Percentiles rank a stretch among this genome's conserved stretches.
Evolutionary conservation across 2,113 vertebrate species (phyloP).

Genomic region (Clarias batrachus): DNA sequence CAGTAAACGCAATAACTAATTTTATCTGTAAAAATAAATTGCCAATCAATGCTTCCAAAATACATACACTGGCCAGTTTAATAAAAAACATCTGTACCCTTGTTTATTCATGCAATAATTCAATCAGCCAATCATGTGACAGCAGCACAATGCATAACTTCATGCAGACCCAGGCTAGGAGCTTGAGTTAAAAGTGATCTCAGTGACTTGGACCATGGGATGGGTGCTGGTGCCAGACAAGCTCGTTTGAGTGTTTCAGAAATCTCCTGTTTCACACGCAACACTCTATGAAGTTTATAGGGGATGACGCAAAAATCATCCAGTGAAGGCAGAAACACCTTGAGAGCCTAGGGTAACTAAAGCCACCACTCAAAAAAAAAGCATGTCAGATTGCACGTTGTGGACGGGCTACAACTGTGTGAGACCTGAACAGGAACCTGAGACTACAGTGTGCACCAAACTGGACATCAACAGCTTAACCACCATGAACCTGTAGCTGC

Average conservation of each 20-base stretch:
- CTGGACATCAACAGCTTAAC: too few relatives aligned
- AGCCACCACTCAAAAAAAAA: background rate
- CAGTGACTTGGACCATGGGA: background rate
- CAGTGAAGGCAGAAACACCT: background rate
- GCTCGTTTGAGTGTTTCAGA: background rate
- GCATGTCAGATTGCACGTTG: background rate
- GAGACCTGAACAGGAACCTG: background rate
- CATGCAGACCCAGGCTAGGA: background rate
- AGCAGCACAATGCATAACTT: background rate
- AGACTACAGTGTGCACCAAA: background rate
- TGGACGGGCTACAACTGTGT: background rate
- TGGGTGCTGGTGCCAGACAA: background rate
- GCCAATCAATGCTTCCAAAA: background rate
- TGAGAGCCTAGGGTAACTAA: background rate
- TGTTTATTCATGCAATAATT: background rate
- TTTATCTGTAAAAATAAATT: background rate
- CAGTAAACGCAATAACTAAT: background rate
- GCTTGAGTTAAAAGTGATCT: constrained; percentile 7
- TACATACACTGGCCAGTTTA: background rate
- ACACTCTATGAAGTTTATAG: background rate
- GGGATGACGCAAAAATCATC: background rate
- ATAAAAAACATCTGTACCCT: background rate
- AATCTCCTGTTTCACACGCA: background rate
- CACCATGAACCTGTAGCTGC: background rate
- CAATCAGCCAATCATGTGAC: background rate